Percentiles rank a stretch among this genome's conserved stretches.
Evolutionary conservation across 2,113 vertebrate genomes (phyloP).

Genomic region (Scortum barcoo): DNA sequence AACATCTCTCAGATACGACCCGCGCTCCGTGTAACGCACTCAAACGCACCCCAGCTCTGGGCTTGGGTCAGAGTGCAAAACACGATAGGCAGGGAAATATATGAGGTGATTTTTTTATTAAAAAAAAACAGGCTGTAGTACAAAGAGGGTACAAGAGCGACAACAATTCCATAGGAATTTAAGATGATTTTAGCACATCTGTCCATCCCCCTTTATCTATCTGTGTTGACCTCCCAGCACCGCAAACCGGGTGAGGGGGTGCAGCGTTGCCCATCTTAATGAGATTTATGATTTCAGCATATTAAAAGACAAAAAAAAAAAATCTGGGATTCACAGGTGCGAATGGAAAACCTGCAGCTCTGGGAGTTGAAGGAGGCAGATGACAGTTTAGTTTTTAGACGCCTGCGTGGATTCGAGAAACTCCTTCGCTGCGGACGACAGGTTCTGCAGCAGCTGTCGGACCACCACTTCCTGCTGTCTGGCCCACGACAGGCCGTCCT

Average conservation of each 20-base stretch:
- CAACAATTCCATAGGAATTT: constrained; percentile 95
- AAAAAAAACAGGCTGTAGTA: constrained; percentile 65
- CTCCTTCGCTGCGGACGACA: constrained; percentile 63
- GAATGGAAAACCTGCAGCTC: constrained; percentile 38
- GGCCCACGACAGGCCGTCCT: constrained; percentile 86
- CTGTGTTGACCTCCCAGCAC: constrained; percentile 49
- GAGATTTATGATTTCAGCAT: constrained; percentile 52
- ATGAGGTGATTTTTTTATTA: constrained; percentile 21
- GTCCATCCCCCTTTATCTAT: constrained; percentile 42
- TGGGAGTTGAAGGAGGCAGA: constrained; percentile 15
- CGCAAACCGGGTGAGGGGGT: constrained; percentile 29
- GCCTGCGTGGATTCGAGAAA: constrained; percentile 85
- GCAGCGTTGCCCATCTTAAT: constrained; percentile 36
- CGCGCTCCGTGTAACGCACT: constrained; percentile 8
- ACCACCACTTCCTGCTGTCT: constrained; percentile 83
- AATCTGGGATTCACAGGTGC: constrained; percentile 34
- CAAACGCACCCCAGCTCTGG: not conserved
- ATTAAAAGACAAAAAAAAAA: constrained; percentile 25
- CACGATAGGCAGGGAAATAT: constrained; percentile 13
- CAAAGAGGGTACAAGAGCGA: constrained; percentile 68
- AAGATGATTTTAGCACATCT: constrained; percentile 74
- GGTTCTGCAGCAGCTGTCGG: constrained; percentile 81
- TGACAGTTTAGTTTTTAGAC: constrained; percentile 76
- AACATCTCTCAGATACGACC: constrained; percentile 28
- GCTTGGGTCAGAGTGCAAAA: constrained; percentile 23